Percentiles rank a stretch among this genome's conserved stretches.
Evolutionary conservation across 1,140 invertebrate genomes (phyloP).

Genomic region (Lineus longissimus): DNA sequence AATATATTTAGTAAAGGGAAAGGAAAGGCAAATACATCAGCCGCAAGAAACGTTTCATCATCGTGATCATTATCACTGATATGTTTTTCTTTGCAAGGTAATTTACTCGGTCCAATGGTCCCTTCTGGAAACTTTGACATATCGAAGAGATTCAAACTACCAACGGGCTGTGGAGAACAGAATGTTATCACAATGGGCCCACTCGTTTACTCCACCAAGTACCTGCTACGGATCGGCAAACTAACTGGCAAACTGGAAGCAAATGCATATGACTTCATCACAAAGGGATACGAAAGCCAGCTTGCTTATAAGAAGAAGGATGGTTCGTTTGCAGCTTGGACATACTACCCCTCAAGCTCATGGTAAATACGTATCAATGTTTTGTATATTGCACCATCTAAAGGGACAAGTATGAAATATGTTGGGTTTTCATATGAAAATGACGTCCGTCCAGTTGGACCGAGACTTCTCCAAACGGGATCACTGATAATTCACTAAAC

Average conservation of each 20-base stretch:
- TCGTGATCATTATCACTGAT: too few species aligned
- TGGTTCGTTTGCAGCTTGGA: conserved; percentile 49
- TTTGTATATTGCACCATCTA: too few species aligned
- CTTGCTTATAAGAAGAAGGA: conserved; percentile 47
- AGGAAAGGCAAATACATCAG: too few species aligned
- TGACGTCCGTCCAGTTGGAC: too few species aligned
- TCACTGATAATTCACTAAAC: too few species aligned
- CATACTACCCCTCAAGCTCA: conserved; percentile 41
- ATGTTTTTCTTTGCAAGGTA: conserved; percentile 27
- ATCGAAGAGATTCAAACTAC: conserved; percentile 36
- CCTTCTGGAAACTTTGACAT: conserved; percentile 33
- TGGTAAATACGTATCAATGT: conserved; percentile 34
- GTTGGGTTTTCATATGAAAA: too few species aligned
- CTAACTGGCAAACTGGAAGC: conserved; percentile 18
- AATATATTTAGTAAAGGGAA: too few species aligned
- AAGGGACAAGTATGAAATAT: too few species aligned
- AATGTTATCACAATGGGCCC: conserved; percentile 52
- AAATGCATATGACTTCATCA: not conserved
- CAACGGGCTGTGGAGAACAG: conserved; percentile 53
- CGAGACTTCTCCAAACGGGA: too few species aligned
- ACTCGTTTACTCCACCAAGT: conserved; percentile 47
- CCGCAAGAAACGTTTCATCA: too few species aligned
- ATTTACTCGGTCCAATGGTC: conserved; percentile 41
- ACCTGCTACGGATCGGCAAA: conserved; percentile 39
- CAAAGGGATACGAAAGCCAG: conserved; percentile 33